Evolutionary conservation across 2,888 invertebrate genomes (phyloP).

Genomic region (Bombylius major): DNA sequence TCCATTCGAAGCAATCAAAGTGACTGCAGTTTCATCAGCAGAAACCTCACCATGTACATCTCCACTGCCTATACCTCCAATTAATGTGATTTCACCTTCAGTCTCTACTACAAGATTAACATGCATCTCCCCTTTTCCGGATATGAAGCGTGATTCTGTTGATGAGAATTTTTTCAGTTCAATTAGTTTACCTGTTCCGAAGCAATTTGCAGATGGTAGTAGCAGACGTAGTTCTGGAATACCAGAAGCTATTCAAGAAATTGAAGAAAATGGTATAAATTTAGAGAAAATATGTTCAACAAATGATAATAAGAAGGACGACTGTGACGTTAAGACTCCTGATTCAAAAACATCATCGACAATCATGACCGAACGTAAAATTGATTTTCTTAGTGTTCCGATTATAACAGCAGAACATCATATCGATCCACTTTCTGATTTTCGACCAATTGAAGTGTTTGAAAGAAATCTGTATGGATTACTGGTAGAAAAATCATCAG

Average conservation of each 20-base stretch:
- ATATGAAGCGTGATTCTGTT: constrained; percentile 47
- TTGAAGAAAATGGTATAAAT: constrained; percentile 22
- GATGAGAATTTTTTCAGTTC: constrained; percentile 40
- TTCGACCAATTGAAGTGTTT: constrained; percentile 33
- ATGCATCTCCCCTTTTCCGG: constrained; percentile 54
- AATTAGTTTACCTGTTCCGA: constrained; percentile 55
- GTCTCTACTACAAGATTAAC: constrained; percentile 40
- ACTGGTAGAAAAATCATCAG: constrained; percentile 20
- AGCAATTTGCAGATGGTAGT: constrained; percentile 69
- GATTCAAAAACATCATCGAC: not conserved
- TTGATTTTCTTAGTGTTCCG: constrained; percentile 28
- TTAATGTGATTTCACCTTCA: constrained; percentile 35
- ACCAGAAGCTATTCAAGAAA: constrained; percentile 22
- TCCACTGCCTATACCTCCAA: constrained; percentile 30
- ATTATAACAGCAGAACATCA: constrained; percentile 25
- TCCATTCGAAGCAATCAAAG: constrained; percentile 32
- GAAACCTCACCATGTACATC: constrained; percentile 33
- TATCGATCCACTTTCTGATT: constrained; percentile 31
- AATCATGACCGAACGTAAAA: constrained; percentile 14
- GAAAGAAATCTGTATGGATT: constrained; percentile 33
- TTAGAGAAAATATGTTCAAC: not conserved
- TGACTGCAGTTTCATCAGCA: constrained; percentile 25
- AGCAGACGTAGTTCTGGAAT: constrained; percentile 53
- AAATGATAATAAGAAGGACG: not conserved
- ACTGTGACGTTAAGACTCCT: not conserved